Conservation (phyloP, 2,113 vertebrate species). For the Vulpes vulpes region DNA sequence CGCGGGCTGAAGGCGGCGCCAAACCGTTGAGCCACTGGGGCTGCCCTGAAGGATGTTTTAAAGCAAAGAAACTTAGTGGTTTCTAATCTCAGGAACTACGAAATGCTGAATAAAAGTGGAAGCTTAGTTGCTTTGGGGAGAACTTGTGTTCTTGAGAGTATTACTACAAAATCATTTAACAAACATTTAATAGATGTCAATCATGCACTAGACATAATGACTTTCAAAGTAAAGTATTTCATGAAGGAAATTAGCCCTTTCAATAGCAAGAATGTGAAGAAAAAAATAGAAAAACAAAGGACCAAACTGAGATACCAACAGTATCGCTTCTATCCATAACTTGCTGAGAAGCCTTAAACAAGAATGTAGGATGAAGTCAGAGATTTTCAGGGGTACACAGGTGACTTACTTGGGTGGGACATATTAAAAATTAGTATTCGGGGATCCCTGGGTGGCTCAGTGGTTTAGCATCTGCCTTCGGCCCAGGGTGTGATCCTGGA, state of each 20-base stretch:
- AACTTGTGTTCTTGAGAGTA: slow-evolving; percentile 1
- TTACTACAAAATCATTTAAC: slow-evolving; percentile 2
- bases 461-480: no score
- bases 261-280: background rate
- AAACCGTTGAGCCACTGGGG: no score
- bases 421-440: background rate
- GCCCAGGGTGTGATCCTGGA: no score
- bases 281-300: slow-evolving; percentile 9
- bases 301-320: background rate
- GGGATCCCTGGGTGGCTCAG: no score
- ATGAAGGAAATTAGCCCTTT: background rate
- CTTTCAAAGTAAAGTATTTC: slow-evolving; percentile 8
- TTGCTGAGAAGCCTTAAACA: background rate
- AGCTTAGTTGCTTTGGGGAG: background rate
- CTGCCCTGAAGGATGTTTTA: background rate
- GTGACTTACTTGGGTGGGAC: background rate
- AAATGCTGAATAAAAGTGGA: slow-evolving; percentile 23
- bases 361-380: slow-evolving; percentile 10
- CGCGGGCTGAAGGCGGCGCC: no score
- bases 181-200: slow-evolving; percentile 12
- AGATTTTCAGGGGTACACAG: background rate
- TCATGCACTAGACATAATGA: background rate
- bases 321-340: background rate
- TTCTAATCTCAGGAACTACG: background rate
- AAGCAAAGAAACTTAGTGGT: slow-evolving; percentile 17